Percentiles rank a stretch among this genome's conserved stretches.
Evolutionary conservation across 2,888 invertebrate species (phyloP).

Genomic region (Lamellibrachia satsuma): DNA sequence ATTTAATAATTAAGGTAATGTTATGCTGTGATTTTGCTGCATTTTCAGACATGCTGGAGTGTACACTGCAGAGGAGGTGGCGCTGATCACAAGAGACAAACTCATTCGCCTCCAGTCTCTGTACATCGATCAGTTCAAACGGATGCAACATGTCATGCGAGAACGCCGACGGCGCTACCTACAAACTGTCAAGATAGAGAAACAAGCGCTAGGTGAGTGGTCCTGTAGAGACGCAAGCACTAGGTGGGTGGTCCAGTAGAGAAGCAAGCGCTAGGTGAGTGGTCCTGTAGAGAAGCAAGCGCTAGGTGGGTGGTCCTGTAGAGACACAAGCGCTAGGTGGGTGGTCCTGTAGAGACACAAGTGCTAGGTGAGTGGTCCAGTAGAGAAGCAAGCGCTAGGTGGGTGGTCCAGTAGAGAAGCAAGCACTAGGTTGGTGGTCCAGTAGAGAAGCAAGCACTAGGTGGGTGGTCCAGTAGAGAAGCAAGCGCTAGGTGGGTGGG

Average conservation of each 20-base stretch:
- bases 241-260: not conserved
- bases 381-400: not conserved
- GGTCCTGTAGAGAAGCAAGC: not conserved
- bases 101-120: slow-evolving; percentile 80
- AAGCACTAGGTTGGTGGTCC: not conserved
- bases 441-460: not conserved
- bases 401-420: not conserved
- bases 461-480: not conserved
- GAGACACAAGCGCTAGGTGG: not conserved
- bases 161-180: slow-evolving; percentile 80
- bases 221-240: not conserved
- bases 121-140: slow-evolving; percentile 83
- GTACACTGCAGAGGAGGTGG: slow-evolving; percentile 88
- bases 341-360: not conserved
- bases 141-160: slow-evolving; percentile 77
- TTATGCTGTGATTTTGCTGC: not conserved
- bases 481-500: not conserved
- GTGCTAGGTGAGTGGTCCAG: not conserved
- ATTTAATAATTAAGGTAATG: not conserved
- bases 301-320: slow-evolving; percentile 17
- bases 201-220: slow-evolving; percentile 69
- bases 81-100: slow-evolving; percentile 79
- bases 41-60: slow-evolving; percentile 82
- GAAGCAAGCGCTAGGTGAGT: not conserved
- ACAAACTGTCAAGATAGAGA: slow-evolving; percentile 77